phyloP scores from a whole-genome alignment of 2,113 vertebrate species.

The Cyanoderma ruficeps region DNA sequence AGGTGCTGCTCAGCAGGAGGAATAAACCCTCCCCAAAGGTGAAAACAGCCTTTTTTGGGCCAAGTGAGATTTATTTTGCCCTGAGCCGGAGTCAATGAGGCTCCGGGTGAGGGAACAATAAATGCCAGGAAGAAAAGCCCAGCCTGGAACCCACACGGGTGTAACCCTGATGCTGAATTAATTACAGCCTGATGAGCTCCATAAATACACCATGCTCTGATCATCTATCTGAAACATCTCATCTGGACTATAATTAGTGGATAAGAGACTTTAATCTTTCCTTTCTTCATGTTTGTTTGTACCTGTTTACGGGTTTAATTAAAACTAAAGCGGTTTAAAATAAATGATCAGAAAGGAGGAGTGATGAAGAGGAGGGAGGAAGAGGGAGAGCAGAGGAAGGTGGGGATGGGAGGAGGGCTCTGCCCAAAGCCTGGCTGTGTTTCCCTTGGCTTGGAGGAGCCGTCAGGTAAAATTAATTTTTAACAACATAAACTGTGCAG shows the following conservation, averaged over 20 bases:
- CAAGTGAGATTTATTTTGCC: not conserved
- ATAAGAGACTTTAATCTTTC: not conserved
- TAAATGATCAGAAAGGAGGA: not conserved
- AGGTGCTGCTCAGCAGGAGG: not conserved
- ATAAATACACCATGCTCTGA: not conserved
- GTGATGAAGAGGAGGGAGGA: not conserved
- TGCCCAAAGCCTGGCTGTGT: not conserved
- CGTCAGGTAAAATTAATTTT: not conserved
- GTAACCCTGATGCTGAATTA: not conserved
- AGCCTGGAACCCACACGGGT: fast-evolving
- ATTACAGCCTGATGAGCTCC: not conserved
- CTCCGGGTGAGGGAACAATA: not conserved
- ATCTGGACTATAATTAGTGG: not conserved
- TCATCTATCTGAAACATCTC: not conserved
- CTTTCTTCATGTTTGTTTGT: not conserved
- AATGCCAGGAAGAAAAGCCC: not conserved
- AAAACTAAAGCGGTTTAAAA: not conserved
- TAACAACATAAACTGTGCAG: not conserved
- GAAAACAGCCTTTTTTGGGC: not conserved
- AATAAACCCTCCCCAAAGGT: not conserved
- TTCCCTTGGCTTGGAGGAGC: not conserved
- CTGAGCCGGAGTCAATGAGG: not conserved
- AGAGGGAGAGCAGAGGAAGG: not conserved
- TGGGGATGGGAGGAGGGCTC: not conserved
- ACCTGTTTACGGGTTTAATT: not conserved